Percentiles rank a stretch among this genome's conserved stretches.
Evolutionary conservation across 2,113 vertebrate genomes (phyloP).

Genomic region (Hydrochoerus hydrochaeris): DNA sequence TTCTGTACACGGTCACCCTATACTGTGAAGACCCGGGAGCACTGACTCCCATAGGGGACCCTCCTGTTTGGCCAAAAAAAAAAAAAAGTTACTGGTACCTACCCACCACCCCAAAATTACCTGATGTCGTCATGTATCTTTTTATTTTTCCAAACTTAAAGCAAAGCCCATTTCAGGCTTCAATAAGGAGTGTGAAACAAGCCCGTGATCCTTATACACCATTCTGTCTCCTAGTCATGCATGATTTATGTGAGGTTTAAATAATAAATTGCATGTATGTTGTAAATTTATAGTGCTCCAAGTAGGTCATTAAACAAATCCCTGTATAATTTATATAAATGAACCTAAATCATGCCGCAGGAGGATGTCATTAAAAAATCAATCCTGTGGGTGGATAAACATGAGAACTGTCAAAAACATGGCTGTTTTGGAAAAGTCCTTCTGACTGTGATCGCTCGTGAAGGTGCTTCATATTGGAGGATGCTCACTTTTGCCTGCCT

Average conservation of each 20-base stretch:
- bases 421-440: conserved; percentile 14
- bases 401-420: conserved; percentile 14
- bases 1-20: neutral
- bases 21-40: neutral
- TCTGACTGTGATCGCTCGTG: neutral
- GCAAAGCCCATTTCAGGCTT: conserved; percentile 21
- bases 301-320: conserved; percentile 83
- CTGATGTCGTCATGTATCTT: neutral
- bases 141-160: conserved; percentile 17
- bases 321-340: conserved; percentile 82
- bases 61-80: neutral
- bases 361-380: conserved; percentile 75
- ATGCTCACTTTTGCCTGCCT: neutral
- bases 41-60: neutral
- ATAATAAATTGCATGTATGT: conserved; percentile 77
- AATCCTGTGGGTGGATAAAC: conserved; percentile 73
- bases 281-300: conserved; percentile 75
- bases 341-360: conserved; percentile 72
- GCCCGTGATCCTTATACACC: conserved; percentile 9
- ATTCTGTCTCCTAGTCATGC: conserved; percentile 41
- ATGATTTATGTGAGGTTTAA: conserved; percentile 80
- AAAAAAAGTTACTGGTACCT: neutral
- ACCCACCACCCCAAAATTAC: neutral
- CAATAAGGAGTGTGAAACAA: neutral
- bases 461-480: neutral